A percentile compares a stretch with the other conserved stretches of the same genome.
Conservation (phyloP, 2,113 vertebrate species). For the Alethe diademata region DNA sequence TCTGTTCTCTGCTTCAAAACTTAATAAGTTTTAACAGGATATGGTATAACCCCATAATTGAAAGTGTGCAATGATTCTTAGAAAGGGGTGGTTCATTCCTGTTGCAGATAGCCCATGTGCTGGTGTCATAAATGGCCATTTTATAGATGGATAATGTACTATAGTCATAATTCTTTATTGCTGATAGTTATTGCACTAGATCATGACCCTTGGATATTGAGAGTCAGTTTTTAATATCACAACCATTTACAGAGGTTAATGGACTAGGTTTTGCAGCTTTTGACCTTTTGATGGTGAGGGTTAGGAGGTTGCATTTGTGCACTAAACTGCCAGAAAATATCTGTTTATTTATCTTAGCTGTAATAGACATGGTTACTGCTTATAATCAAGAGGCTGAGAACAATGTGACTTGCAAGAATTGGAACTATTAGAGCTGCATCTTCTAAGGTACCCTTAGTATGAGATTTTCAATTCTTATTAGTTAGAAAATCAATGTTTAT, state of each 20-base stretch:
- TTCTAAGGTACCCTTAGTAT: not conserved
- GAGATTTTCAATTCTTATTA: conserved; percentile 43
- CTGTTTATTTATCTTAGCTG: conserved; percentile 72
- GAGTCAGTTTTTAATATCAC: conserved; percentile 84
- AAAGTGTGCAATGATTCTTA: conserved; percentile 61
- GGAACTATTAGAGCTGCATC: not conserved
- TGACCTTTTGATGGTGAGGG: conserved; percentile 75
- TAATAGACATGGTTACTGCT: not conserved
- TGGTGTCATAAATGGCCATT: conserved; percentile 77
- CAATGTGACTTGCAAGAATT: not conserved
- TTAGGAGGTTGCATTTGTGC: conserved; percentile 74
- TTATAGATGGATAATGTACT: conserved; percentile 83
- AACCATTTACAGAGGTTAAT: conserved; percentile 84
- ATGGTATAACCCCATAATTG: conserved; percentile 53
- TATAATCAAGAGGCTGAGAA: conserved; percentile 43
- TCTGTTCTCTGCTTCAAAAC: conserved; percentile 26
- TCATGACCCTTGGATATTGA: conserved; percentile 80
- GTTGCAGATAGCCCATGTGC: conserved; percentile 56
- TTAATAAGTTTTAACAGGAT: conserved; percentile 56
- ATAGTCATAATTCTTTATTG: conserved; percentile 80
- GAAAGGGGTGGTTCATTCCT: conserved; percentile 50
- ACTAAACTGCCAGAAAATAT: conserved; percentile 70
- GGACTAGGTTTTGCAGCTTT: conserved; percentile 79
- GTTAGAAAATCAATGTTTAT: not conserved
- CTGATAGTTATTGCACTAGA: conserved; percentile 82